Evolutionary conservation across 2,888 invertebrate species (phyloP), one percentile per base, ranked within the genome.

Genomic region (Patella pellucida): DNA sequence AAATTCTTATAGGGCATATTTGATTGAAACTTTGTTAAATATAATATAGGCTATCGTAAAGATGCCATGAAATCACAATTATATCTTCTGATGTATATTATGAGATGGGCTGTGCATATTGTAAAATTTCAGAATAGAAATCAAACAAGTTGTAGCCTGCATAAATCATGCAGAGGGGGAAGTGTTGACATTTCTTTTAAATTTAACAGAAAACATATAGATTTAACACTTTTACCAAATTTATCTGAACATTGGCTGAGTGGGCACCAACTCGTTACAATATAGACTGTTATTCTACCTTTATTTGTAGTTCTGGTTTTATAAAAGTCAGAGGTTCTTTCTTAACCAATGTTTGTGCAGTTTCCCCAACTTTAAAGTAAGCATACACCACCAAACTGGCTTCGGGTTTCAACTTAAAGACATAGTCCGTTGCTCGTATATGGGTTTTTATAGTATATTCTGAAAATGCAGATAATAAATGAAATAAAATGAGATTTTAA

Each of bases 351-450:
- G 79, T 27, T 54, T 82, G 83, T 11, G 79, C 78, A 9, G 85
- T 86, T 52, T 84, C 80, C 11, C 78, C 41, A 15, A 86, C 87
- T 52, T 78, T 76, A 50, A 85, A 85, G 31, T 76, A 71, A 9
- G 79, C 82, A 68, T 80, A 85, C 23, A 86, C 69, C 71, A 83
- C 82, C 69, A 88, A 79, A 27, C 75, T 71, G 4, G 84, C 85
- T 67, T 86, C 87, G 1, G 83, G 80, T 62, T 85, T 86, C 82
- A 88, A 81, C 19, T 76, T 73, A 41, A 62, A 74, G 54, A 78
- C 77, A 75, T 86, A 88, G 1, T 84, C 81, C 9, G 79, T 78
- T 11, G 77, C 72, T 2, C 76, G 70, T 2, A 86, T 75, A 9
- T 73, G 67, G 73, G 87, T 75, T 31, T 54, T 69, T 5, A 85